A percentile compares a stretch with the other conserved stretches of the same genome.
phyloP scores from a whole-genome alignment of 2,113 vertebrate species.

The Colossoma macropomum region DNA sequence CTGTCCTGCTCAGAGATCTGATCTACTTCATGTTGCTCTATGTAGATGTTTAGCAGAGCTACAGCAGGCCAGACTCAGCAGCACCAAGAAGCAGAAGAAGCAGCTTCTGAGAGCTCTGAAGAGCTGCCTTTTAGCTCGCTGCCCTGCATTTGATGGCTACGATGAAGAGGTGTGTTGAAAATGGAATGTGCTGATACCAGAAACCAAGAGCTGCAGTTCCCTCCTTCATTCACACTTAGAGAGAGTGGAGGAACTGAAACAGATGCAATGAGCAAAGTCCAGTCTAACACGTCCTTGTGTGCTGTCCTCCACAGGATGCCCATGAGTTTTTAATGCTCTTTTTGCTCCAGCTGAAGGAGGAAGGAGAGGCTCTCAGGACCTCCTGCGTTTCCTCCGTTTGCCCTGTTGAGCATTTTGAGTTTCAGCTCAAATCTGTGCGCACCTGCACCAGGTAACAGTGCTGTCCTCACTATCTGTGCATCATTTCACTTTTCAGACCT shows the following conservation, averaged over 20 bases:
- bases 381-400: not conserved
- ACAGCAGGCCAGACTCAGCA: not conserved
- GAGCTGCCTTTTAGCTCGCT: not conserved
- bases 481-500: not conserved
- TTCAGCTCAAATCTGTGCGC: not conserved
- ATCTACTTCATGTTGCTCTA: not conserved
- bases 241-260: too few species aligned
- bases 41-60: not conserved
- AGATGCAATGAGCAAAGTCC: not conserved
- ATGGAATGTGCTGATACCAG: too few species aligned
- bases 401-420: conserved; percentile 10
- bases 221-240: too few species aligned
- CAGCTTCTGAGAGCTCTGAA: not conserved
- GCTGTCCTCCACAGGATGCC: conserved; percentile 4
- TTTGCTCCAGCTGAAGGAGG: conserved; percentile 9
- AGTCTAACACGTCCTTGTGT: not conserved
- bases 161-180: not conserved
- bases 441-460: conserved; percentile 2
- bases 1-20: not conserved
- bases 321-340: conserved; percentile 7
- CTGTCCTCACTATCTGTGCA: not conserved
- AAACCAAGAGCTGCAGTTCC: not conserved
- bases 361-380: not conserved
- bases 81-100: not conserved
- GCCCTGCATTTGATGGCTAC: not conserved